A percentile compares a stretch with the other conserved stretches of the same genome.
phyloP scores from a whole-genome alignment of 1,140 invertebrate genomes.

The Listronotus oregonensis region DNA sequence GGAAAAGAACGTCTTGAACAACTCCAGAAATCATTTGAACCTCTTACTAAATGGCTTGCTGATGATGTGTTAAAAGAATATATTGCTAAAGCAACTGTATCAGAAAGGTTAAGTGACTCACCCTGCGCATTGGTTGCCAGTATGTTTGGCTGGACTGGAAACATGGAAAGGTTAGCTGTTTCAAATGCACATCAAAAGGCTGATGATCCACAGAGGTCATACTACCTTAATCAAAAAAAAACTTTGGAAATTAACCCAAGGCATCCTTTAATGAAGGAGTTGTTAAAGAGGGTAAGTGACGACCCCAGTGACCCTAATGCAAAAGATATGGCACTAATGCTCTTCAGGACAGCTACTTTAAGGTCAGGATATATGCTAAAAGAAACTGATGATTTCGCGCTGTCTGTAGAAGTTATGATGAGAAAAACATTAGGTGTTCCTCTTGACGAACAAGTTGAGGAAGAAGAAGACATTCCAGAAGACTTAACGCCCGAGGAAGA shows the following conservation, averaged over 20 bases:
- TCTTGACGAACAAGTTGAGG: conserved; percentile 70
- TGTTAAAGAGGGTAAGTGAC: conserved; percentile 80
- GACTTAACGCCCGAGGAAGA: conserved; percentile 53
- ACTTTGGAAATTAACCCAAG: conserved; percentile 96
- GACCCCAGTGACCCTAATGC: conserved; percentile 81
- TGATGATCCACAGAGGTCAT: conserved; percentile 87
- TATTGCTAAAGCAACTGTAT: conserved; percentile 83
- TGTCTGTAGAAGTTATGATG: conserved; percentile 87
- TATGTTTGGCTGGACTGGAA: conserved; percentile 97
- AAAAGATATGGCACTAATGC: conserved; percentile 85
- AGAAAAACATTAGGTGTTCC: conserved; percentile 81
- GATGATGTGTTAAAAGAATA: conserved; percentile 86
- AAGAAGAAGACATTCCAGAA: conserved; percentile 61
- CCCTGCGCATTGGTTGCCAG: conserved; percentile 97
- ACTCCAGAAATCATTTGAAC: conserved; percentile 83
- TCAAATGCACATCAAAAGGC: conserved; percentile 97
- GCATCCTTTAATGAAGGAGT: conserved; percentile 93
- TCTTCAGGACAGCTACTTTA: conserved; percentile 93
- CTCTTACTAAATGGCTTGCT: conserved; percentile 88
- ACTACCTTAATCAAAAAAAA: conserved; percentile 97
- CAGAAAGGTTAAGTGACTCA: conserved; percentile 88
- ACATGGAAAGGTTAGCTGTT: conserved; percentile 96
- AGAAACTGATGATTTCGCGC: conserved; percentile 86
- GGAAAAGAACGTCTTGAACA: conserved; percentile 83
- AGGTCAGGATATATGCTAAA: conserved; percentile 85